phyloP scores from a whole-genome alignment of 2,888 invertebrate genomes.

The Leptinotarsa juncta region DNA sequence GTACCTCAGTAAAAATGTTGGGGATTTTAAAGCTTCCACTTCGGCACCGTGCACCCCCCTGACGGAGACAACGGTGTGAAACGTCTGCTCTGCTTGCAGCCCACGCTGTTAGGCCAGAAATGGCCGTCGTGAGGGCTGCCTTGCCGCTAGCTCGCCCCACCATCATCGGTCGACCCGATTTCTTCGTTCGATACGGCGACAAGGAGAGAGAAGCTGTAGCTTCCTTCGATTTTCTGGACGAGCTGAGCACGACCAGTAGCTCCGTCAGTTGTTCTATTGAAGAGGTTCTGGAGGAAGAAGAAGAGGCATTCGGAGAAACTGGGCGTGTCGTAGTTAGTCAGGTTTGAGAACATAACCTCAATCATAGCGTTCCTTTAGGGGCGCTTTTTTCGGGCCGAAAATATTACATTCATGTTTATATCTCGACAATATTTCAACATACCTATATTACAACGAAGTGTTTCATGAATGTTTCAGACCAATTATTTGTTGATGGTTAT shows the following conservation, averaged over 20 bases:
- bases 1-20: slow-evolving; percentile 62
- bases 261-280: slow-evolving; percentile 58
- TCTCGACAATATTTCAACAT: background rate
- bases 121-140: slow-evolving; percentile 69
- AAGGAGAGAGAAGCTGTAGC: slow-evolving; percentile 83
- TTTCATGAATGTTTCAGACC: background rate
- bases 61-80: slow-evolving; percentile 65
- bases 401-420: background rate
- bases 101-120: slow-evolving; percentile 71
- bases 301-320: slow-evolving; percentile 28
- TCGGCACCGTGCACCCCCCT: slow-evolving; percentile 66
- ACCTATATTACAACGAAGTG: background rate
- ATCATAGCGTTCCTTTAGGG: background rate
- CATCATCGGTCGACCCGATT: slow-evolving; percentile 81
- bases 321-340: background rate
- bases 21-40: slow-evolving; percentile 63
- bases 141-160: slow-evolving; percentile 72
- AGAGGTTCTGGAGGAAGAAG: slow-evolving; percentile 49
- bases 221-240: slow-evolving; percentile 84
- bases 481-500: background rate
- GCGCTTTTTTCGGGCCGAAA: background rate
- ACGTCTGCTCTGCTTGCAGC: slow-evolving; percentile 66
- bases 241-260: slow-evolving; percentile 65
- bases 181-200: slow-evolving; percentile 82
- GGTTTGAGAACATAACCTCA: background rate